Evolutionary conservation across 2,797 vertebrate species (phyloP).

Genomic region (Helarctos malayanus): DNA sequence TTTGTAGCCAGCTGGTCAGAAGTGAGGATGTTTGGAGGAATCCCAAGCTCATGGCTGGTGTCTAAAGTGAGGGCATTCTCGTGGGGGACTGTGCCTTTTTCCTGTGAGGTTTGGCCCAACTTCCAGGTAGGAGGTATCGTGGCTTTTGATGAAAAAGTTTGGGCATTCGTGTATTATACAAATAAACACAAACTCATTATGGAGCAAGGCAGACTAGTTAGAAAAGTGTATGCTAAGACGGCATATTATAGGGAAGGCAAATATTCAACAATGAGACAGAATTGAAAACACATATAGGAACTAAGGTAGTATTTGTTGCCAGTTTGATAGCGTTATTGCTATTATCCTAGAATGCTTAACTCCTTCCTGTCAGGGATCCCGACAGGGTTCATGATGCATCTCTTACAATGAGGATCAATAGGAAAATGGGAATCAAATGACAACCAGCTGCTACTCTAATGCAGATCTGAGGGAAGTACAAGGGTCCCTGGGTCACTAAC

Average conservation of each 20-base stretch:
- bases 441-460: not conserved
- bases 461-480: not conserved
- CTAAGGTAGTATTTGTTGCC: not conserved
- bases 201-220: not conserved
- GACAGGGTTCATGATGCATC: not conserved
- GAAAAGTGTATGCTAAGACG: not conserved
- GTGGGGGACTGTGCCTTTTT: not conserved
- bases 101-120: not conserved
- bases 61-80: not conserved
- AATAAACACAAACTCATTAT: not conserved
- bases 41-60: too few relatives aligned
- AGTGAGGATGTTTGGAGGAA: not conserved
- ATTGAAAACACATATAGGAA: not conserved
- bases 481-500: not conserved
- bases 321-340: not conserved
- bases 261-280: not conserved
- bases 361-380: not conserved
- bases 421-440: slow-evolving; percentile 25
- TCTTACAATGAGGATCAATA: not conserved
- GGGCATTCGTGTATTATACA: not conserved
- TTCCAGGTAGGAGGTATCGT: not conserved
- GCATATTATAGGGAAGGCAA: not conserved
- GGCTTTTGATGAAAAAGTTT: slow-evolving; percentile 9
- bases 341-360: not conserved
- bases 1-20: not conserved